phyloP scores from a whole-genome alignment of 2,113 vertebrate species.

The Oophaga pumilio region DNA sequence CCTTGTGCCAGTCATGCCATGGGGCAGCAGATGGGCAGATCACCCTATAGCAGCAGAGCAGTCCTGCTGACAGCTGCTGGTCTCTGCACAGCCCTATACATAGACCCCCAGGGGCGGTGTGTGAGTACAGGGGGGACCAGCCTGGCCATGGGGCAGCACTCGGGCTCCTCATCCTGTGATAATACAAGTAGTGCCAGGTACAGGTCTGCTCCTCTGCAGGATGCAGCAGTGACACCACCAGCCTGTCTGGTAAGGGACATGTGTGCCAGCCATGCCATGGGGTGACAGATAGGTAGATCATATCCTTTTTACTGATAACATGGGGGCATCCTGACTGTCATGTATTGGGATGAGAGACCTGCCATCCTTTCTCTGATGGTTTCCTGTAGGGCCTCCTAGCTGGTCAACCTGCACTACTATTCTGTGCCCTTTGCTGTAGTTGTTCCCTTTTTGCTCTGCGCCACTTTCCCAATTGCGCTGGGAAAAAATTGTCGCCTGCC shows the following conservation, averaged over 20 bases:
- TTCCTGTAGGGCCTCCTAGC: background rate
- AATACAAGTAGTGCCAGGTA: background rate
- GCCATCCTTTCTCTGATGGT: background rate
- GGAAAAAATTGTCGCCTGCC: background rate
- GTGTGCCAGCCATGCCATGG: background rate
- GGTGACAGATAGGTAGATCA: background rate
- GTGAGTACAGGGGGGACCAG: conserved; percentile 1
- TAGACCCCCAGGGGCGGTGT: background rate
- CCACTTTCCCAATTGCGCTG: background rate
- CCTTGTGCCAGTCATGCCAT: conserved; percentile 9
- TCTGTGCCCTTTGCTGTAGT: background rate
- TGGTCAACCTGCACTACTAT: background rate
- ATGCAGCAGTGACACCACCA: background rate
- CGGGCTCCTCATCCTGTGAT: background rate
- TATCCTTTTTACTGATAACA: background rate
- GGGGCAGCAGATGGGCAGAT: conserved; percentile 8
- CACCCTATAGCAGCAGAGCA: conserved; percentile 6
- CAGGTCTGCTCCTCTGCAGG: background rate
- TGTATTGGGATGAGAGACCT: background rate
- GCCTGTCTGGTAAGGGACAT: background rate
- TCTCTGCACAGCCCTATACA: background rate
- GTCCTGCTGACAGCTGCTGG: background rate
- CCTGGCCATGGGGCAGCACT: conserved; percentile 3
- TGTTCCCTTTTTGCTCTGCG: background rate
- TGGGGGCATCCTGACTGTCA: background rate